Conservation (phyloP, 1,140 invertebrate genomes). For the Branchinecta lindahli region DNA sequence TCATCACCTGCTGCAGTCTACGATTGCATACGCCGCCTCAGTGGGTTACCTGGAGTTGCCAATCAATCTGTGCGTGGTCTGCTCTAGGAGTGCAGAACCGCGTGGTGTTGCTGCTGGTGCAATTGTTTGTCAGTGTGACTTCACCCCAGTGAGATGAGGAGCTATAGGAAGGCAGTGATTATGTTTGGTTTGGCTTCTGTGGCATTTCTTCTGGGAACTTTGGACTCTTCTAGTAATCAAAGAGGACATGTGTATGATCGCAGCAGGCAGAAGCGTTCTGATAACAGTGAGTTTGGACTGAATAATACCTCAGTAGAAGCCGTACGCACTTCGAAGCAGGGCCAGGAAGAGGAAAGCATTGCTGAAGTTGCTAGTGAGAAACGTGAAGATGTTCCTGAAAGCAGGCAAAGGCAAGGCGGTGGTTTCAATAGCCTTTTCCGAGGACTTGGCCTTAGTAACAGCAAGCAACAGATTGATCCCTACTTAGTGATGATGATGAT, state of each 20-base stretch:
- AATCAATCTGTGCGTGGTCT: not conserved
- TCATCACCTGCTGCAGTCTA: no score
- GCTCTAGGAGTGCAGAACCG: not conserved
- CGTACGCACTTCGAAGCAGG: no score
- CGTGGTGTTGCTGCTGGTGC: not conserved
- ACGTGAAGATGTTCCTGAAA: not conserved
- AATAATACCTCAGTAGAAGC: no score
- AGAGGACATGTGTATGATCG: not conserved
- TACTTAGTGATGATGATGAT: not conserved
- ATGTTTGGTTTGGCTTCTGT: not conserved
- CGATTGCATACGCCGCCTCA: no score
- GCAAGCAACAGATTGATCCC: constrained; percentile 1
- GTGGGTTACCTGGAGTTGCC: no score
- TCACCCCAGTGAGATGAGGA: not conserved
- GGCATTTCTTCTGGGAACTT: not conserved
- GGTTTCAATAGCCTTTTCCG: not conserved
- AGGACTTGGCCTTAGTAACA: not conserved
- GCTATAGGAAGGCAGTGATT: not conserved
- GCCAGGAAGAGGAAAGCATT: not conserved
- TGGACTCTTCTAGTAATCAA: not conserved
- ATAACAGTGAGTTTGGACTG: not conserved
- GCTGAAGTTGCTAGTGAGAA: not conserved
- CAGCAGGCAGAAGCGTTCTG: not conserved
- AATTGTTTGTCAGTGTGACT: not conserved
- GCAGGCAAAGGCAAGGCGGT: not conserved